Base-by-base conservation (phyloP, 2,888 invertebrate species). In the Deilephila porcellus region DNA sequence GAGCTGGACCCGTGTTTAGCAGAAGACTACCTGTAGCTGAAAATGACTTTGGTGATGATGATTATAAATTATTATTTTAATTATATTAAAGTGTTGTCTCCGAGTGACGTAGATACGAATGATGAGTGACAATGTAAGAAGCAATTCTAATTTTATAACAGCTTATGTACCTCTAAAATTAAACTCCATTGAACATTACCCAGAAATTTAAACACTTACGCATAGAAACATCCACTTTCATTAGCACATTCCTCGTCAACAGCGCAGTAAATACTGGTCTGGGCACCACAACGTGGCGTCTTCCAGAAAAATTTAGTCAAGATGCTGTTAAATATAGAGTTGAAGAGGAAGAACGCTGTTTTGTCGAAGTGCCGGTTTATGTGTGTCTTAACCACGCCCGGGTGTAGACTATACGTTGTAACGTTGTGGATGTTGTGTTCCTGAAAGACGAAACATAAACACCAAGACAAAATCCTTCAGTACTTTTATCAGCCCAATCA, bases 261-360 rank as follows among this genome's bases (percentile, higher is more conserved):
- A 0, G 96, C 94, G 82, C 96, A 96, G 83, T 96, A 93, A 72
- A 97, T 90, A 0, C 95, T 94, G 1, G 97, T 96, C 88, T 97
- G 97, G 0, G 97, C 96, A 32, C 97, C 97, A 82, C 95, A 95
- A 76, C 91, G 89, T 0, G 95, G 92, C 7, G 89, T 91, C 82
- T 96, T 95, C 70, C 95, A 86, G 77, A 95, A 92, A 37, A 80
- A 74, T 8, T 77, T 73, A 5, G 77, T 71, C 29, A 89, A 85
- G 0, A 93, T 11, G 73, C 72, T 70, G 8, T 74, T 75, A 70
- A 76, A 80, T 19, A 80, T 53, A 17, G 71, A 64, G 14, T 74
- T 77, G n/a, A 77, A 63, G 25, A 79, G 75, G 45, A 75, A 76
- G 73, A 80, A 76, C 0, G 88, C 76, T 1, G 81, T 76, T 62